Evolutionary conservation across 2,888 invertebrate species (phyloP).

Genomic region (Cephonodes hylas): DNA sequence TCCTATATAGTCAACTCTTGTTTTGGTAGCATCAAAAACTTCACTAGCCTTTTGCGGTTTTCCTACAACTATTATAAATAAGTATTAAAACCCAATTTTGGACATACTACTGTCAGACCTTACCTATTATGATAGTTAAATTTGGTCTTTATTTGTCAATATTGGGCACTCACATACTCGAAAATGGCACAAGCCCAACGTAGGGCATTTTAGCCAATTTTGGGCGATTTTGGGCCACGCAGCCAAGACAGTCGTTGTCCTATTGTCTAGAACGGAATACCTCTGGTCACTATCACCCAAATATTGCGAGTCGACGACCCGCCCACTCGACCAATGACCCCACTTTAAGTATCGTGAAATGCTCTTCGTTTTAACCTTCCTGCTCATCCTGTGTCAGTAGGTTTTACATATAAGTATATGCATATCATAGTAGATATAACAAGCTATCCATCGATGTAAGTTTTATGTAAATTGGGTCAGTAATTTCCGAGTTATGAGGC

Average conservation of each 20-base stretch:
- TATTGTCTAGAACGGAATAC: constrained; percentile 13
- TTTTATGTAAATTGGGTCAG: background rate
- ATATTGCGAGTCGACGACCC: constrained; percentile 17
- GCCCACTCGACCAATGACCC: constrained; percentile 8
- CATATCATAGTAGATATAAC: background rate
- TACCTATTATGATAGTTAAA: too few species aligned
- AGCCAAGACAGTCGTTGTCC: background rate
- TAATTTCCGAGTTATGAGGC: background rate
- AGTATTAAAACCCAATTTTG: too few species aligned
- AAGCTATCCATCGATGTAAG: background rate
- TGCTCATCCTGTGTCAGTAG: background rate
- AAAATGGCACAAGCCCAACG: too few species aligned
- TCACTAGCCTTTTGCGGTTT: too few species aligned
- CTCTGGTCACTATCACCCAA: constrained; percentile 14
- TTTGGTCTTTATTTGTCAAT: too few species aligned
- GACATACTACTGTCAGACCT: too few species aligned
- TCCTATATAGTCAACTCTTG: too few species aligned
- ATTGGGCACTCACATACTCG: too few species aligned
- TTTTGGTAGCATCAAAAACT: too few species aligned
- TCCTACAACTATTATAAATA: too few species aligned
- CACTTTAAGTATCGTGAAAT: constrained; percentile 13
- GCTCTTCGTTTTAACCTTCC: constrained; percentile 7
- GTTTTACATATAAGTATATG: background rate
- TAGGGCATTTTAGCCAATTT: background rate
- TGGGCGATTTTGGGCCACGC: background rate